Conservation (phyloP, 1,140 invertebrate genomes). For the Aphelinus atriplicis region DNA sequence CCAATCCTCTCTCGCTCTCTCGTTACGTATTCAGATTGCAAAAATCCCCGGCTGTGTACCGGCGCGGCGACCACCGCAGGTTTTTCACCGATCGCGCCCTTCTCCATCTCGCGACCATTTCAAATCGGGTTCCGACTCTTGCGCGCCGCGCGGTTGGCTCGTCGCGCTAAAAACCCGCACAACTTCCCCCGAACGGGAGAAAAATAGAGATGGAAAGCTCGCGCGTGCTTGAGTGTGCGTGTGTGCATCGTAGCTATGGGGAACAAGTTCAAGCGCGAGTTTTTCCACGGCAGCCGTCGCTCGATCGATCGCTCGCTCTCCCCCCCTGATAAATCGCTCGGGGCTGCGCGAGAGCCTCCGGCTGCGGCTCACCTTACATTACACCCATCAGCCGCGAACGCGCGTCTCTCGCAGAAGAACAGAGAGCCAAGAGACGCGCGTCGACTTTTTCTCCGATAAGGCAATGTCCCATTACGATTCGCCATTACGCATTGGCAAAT, state of each 20-base stretch:
- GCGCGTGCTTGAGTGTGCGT: too few relatives aligned
- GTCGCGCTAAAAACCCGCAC: too few relatives aligned
- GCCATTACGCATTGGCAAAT: conserved; percentile 29
- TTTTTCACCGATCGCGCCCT: too few relatives aligned
- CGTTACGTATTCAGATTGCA: too few relatives aligned
- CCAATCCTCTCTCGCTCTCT: too few relatives aligned
- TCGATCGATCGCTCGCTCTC: not conserved
- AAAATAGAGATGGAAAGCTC: not conserved
- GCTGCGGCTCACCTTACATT: conserved; percentile 1
- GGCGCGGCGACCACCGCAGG: not conserved
- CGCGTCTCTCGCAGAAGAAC: not conserved
- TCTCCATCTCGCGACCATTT: too few relatives aligned
- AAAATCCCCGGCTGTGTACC: too few relatives aligned
- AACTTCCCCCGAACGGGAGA: not conserved
- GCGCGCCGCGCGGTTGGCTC: too few relatives aligned
- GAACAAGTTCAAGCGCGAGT: conserved; percentile 5
- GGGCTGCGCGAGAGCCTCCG: too few relatives aligned
- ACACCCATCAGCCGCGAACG: conserved; percentile 1
- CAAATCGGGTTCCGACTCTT: too few relatives aligned
- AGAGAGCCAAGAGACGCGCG: not conserved
- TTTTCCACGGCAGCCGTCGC: not conserved
- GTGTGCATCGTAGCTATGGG: too few relatives aligned
- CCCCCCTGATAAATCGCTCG: conserved; percentile 10
- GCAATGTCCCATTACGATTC: conserved; percentile 23
- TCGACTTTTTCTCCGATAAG: conserved; percentile 8